These are phyloP conservation scores for Panagrolaimus sp. DNA, from an alignment of 1,140 invertebrate genomes.

Conservation along the genomic window DNA sequence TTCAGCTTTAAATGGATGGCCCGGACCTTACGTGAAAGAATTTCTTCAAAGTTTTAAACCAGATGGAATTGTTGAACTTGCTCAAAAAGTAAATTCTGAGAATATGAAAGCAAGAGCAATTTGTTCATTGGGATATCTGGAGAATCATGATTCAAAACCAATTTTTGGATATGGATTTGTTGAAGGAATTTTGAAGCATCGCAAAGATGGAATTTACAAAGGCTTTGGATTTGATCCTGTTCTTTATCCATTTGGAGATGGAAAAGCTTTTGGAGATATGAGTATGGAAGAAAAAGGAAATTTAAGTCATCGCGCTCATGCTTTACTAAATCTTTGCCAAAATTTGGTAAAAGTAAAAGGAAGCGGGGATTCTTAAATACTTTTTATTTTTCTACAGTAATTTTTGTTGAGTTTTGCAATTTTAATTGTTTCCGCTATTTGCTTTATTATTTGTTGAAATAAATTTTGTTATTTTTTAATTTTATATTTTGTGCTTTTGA, in stretches of 20 bases:
- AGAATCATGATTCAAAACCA: background rate
- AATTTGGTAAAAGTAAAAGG: no score
- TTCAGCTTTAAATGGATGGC: slow-evolving; percentile 80
- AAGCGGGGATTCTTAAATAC: no score
- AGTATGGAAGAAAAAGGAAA: slow-evolving; percentile 6
- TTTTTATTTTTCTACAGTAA: no score
- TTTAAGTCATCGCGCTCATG: slow-evolving; percentile 10
- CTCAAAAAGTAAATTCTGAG: background rate
- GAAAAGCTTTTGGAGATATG: background rate
- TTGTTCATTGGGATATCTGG: background rate
- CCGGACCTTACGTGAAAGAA: slow-evolving; percentile 85
- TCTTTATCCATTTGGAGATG: background rate
- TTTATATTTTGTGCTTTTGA: no score
- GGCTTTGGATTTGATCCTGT: slow-evolving; percentile 2
- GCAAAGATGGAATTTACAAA: background rate
- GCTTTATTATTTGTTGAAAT: no score
- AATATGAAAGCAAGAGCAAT: background rate
- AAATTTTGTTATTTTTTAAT: no score
- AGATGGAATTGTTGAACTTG: background rate
- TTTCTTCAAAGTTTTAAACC: background rate
- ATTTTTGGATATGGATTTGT: background rate
- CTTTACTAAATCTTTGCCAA: background rate
- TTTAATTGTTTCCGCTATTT: no score
- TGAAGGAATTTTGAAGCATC: background rate
- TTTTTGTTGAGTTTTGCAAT: no score